Evolutionary conservation across 92 coral and sea anemone genomes (phyloP).

Genomic region (Palythoa heliodiscus): DNA sequence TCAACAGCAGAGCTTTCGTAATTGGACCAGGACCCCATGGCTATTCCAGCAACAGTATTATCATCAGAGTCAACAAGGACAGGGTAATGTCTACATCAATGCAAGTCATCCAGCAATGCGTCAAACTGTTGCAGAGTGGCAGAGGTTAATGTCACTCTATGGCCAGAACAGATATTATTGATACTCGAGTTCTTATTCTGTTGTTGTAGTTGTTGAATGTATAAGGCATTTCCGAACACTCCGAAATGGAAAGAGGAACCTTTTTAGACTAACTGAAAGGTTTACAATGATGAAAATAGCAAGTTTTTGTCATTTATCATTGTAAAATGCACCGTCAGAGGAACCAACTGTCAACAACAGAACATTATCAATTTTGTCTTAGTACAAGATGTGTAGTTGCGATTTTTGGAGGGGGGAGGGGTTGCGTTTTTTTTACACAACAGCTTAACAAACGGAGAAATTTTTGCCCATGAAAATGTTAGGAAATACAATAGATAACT

Average conservation of each 20-base stretch:
- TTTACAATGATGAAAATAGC: neutral
- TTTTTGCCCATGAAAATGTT: too few species aligned
- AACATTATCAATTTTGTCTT: too few species aligned
- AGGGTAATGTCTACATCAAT: slow-evolving; percentile 24
- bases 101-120: slow-evolving; percentile 44
- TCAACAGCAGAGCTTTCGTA: neutral
- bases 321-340: neutral
- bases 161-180: slow-evolving; percentile 15
- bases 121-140: slow-evolving; percentile 29
- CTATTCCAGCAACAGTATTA: slow-evolving; percentile 4
- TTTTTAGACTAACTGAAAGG: neutral
- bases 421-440: too few species aligned
- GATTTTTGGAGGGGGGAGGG: too few species aligned
- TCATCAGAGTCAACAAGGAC: neutral
- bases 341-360: neutral
- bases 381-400: too few species aligned
- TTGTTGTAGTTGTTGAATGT: neutral
- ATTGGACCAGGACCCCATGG: neutral
- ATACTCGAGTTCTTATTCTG: neutral
- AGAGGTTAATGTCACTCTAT: slow-evolving; percentile 19
- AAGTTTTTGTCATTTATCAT: neutral
- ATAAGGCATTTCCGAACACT: neutral
- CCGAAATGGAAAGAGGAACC: neutral
- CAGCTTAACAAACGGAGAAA: too few species aligned
- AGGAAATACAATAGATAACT: too few species aligned